phyloP scores from a whole-genome alignment of 2,113 vertebrate genomes.

The Chloropsis cyanopogon region DNA sequence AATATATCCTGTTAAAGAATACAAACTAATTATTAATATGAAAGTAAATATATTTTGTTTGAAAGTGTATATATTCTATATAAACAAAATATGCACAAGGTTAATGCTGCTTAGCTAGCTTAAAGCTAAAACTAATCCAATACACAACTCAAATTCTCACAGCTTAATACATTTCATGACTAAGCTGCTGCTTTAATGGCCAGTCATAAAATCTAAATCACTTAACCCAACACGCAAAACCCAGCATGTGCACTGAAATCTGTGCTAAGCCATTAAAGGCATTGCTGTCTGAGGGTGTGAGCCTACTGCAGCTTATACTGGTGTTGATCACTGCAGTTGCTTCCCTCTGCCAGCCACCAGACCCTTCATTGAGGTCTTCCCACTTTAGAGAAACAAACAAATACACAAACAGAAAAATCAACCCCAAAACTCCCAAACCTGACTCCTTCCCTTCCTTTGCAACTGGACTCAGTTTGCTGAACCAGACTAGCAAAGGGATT shows the following conservation, averaged over 20 bases:
- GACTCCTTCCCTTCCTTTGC: background rate
- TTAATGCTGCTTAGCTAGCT: background rate
- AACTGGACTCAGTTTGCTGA: background rate
- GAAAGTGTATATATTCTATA: background rate
- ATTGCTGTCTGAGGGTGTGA: background rate
- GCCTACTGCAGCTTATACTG: background rate
- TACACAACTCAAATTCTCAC: background rate
- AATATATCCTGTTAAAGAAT: background rate
- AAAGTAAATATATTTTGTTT: background rate
- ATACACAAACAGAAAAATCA: background rate
- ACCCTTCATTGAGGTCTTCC: background rate
- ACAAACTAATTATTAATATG: background rate
- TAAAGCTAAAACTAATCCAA: background rate
- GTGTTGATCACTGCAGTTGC: fast-evolving
- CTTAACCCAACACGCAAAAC: background rate
- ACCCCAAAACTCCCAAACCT: background rate
- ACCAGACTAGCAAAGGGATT: background rate
- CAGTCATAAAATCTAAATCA: background rate
- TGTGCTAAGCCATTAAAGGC: background rate
- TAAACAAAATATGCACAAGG: background rate
- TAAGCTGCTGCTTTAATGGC: background rate
- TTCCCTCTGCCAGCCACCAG: background rate
- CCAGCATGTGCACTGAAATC: background rate
- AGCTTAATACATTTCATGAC: background rate
- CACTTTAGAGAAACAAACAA: background rate